Percentiles rank a stretch among this genome's conserved stretches.
These are phyloP conservation scores for Pseudococcus viburni DNA, from an alignment of 2,888 invertebrate species.

Conservation along the genomic window DNA sequence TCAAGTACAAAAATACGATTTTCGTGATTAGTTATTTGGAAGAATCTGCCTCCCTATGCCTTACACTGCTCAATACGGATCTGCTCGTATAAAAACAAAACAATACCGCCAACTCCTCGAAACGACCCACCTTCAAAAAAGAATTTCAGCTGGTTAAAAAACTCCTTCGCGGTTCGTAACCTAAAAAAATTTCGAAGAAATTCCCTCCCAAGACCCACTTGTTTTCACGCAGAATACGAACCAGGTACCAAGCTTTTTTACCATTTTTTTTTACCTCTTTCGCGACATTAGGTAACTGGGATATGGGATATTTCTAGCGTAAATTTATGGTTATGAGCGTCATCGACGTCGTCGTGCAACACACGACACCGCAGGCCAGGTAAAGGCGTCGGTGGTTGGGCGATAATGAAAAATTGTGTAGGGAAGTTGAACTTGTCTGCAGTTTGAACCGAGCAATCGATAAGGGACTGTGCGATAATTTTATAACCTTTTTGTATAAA, in stretches of 20 bases:
- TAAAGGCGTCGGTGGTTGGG: not conserved
- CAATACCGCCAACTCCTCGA: not conserved
- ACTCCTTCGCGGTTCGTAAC: not conserved
- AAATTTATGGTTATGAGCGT: slow-evolving; percentile 28
- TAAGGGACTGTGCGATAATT: slow-evolving; percentile 44
- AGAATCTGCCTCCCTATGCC: not conserved
- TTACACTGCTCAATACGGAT: not conserved
- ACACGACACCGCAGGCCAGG: not conserved
- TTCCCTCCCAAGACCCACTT: not conserved
- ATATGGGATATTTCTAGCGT: not conserved
- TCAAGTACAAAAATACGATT: slow-evolving; percentile 40
- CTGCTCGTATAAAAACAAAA: not conserved
- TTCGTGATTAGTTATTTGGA: slow-evolving; percentile 29
- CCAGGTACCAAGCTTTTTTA: not conserved
- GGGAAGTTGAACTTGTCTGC: slow-evolving; percentile 51
- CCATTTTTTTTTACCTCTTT: not conserved
- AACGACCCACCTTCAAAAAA: not conserved
- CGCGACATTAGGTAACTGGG: not conserved
- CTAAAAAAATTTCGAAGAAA: not conserved
- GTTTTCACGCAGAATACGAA: not conserved
- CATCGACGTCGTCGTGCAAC: slow-evolving; percentile 4
- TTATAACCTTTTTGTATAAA: not conserved
- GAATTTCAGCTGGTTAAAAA: not conserved
- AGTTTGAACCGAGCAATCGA: slow-evolving; percentile 49
- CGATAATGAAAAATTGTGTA: slow-evolving; percentile 54